Conservation (phyloP, 2,888 invertebrate genomes). For the Isoperla grammatica region DNA sequence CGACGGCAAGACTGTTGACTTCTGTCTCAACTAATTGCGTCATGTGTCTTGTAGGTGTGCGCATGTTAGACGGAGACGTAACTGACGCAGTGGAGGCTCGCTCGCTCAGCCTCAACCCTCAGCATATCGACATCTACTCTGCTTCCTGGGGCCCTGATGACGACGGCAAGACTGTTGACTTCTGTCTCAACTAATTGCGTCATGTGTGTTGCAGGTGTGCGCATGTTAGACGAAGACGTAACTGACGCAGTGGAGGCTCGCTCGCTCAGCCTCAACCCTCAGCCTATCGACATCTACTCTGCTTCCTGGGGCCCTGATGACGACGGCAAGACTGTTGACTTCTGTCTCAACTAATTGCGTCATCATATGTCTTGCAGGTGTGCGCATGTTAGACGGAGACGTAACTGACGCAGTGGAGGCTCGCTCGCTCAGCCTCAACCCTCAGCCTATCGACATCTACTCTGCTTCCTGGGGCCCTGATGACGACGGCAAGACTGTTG, state of each 20-base stretch:
- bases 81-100: conserved; percentile 98
- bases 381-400: conserved; percentile 95
- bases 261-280: conserved; percentile 87
- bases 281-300: conserved; percentile 97
- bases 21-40: no score
- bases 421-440: conserved; percentile 85
- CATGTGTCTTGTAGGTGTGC: conserved; percentile 67
- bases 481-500: conserved; percentile 95
- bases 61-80: conserved; percentile 98
- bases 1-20: no score
- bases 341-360: no score
- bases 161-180: no score
- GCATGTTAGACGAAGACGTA: conserved; percentile 98
- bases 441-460: conserved; percentile 97
- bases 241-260: conserved; percentile 98
- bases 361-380: conserved; percentile 64
- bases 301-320: conserved; percentile 99
- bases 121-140: conserved; percentile 97
- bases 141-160: conserved; percentile 99
- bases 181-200: no score
- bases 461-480: conserved; percentile 98
- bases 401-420: conserved; percentile 99
- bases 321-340: no score
- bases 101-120: conserved; percentile 87
- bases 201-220: conserved; percentile 67